These are phyloP conservation scores for Entomobrya multifasciata DNA, from an alignment of 2,888 invertebrate species.

Conservation along the genomic window DNA sequence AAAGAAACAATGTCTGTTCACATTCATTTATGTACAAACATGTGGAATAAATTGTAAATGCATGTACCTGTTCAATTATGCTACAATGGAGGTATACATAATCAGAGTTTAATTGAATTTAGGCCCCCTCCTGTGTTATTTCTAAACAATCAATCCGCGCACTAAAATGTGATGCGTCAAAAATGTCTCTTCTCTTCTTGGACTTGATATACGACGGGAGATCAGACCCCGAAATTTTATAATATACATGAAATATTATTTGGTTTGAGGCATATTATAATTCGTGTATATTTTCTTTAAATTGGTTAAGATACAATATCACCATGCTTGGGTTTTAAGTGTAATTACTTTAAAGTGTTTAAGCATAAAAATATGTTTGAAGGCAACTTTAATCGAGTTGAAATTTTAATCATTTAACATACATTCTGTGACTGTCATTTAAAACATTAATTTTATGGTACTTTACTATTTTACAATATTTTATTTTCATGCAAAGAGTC, in stretches of 20 bases:
- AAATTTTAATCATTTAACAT: no score
- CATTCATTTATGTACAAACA: neutral
- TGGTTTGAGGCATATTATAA: neutral
- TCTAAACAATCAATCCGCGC: conserved; percentile 75
- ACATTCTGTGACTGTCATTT: no score
- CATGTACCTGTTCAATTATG: neutral
- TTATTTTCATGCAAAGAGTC: no score
- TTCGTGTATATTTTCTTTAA: neutral
- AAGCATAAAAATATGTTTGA: no score
- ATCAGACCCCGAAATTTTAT: neutral
- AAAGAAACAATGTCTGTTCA: conserved; percentile 17
- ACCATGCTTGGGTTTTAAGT: no score
- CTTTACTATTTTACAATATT: no score
- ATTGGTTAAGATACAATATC: no score
- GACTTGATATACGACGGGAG: conserved; percentile 56
- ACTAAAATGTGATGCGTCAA: conserved; percentile 69
- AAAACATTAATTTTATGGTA: no score
- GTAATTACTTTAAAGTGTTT: no score
- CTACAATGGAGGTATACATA: conserved; percentile 33
- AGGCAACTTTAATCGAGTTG: no score
- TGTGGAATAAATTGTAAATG: neutral
- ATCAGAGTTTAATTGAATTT: conserved; percentile 76
- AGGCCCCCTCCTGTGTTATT: conserved; percentile 69
- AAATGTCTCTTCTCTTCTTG: conserved; percentile 58
- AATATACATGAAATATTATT: neutral